phyloP scores from a whole-genome alignment of 2,888 invertebrate species.

The Myopa testacea region DNA sequence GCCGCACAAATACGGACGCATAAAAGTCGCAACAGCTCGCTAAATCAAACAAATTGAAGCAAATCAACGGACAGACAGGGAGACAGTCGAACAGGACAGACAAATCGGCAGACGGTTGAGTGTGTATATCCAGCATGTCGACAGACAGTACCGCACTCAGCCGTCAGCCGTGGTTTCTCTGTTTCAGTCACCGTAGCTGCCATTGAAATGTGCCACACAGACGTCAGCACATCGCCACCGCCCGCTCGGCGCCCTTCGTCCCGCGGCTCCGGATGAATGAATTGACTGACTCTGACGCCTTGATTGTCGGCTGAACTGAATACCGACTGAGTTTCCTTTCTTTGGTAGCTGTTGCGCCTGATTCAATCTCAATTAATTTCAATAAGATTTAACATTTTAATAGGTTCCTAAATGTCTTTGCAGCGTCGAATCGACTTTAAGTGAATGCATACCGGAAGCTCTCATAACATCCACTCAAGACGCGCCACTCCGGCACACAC shows the following conservation, averaged over 20 bases:
- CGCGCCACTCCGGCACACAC: not conserved
- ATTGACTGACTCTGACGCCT: slow-evolving; percentile 10
- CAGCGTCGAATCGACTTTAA: slow-evolving; percentile 12
- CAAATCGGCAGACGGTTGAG: not conserved
- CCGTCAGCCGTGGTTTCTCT: not conserved
- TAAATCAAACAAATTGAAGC: slow-evolving; percentile 20
- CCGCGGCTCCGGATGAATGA: not conserved
- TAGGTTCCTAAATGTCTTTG: slow-evolving; percentile 18
- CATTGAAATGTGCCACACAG: not conserved
- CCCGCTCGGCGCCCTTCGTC: not conserved
- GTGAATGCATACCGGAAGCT: slow-evolving; percentile 31
- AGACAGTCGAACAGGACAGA: slow-evolving; percentile 23
- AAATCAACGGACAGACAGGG: slow-evolving; percentile 10
- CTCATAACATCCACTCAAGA: slow-evolving; percentile 19
- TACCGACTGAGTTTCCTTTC: slow-evolving; percentile 9
- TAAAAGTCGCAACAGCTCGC: not conserved
- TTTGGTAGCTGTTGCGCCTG: not conserved
- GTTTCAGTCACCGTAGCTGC: not conserved
- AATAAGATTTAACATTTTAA: slow-evolving; percentile 33
- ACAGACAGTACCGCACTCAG: not conserved
- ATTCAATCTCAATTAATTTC: slow-evolving; percentile 36
- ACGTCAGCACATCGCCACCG: not conserved
- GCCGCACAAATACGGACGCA: slow-evolving; percentile 37
- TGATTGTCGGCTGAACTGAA: slow-evolving; percentile 20
- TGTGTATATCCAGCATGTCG: not conserved